Evolutionary conservation across 2,797 vertebrate genomes (phyloP), one percentile per base, ranked within the genome.

Genomic region (Spondyliosoma cantharus): DNA sequence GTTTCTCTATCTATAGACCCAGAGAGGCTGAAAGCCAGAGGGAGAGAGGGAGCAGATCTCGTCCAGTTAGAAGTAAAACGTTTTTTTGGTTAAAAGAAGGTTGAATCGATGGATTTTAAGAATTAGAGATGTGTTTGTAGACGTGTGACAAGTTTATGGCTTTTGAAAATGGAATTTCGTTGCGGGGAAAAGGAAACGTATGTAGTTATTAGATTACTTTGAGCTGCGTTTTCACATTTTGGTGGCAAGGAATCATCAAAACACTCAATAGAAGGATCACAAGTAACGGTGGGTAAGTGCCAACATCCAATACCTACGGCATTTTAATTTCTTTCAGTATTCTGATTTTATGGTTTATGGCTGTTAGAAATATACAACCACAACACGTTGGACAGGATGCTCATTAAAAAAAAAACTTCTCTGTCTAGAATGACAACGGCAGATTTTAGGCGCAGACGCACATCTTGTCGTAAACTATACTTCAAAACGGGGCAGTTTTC

Each of bases 1-100:
- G 93, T 89, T 94, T 94, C 94, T 95, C 95, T 96, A 96, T 95
- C 94, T 95, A 95, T 95, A 95, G 95, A 93, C 87, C 75, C 92
- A 92, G 91, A 93, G 87, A 78, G 79, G 66, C 86, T 66, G 75
- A 89, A 85, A 90, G 79, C 84, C 82, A 89, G 85, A 86, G 76
- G 84, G 81, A 81, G 80, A 84, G 74, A 84, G 80, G 67, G 83
- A 92, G 80, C 83, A 71, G 24, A 81, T 64, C n/a, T 67, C 46
- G 16, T 83, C 60, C 78, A 67, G 72, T 76, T 71, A 15, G 46
- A 77, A 63, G 24, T 37, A 37, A 60, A 15, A 63, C 5, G 0
- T 66, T 12, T 66, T 87, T 87, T 68, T 72, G 43, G 19, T 46
- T 46, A n/a, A 70, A 58, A 74, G 46, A 81, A 32, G 20, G 58